A percentile compares a stretch with the other conserved stretches of the same genome.
Evolutionary conservation across 2,888 invertebrate species (phyloP).

Genomic region (Drosophila quinaria): DNA sequence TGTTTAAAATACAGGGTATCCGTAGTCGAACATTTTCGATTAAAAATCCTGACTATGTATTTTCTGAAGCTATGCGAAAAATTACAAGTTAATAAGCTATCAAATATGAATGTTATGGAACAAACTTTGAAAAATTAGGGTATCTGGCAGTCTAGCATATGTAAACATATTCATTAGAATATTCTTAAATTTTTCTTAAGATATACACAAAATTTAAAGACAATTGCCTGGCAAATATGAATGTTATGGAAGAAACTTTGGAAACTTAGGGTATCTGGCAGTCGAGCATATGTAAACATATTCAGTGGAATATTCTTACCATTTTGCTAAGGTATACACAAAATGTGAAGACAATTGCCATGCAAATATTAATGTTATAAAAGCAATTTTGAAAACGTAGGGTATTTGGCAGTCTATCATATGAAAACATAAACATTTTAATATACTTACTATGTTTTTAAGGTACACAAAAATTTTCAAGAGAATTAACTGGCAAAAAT

Average conservation of each 20-base stretch:
- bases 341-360: too few species aligned
- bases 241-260: neutral
- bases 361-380: too few species aligned
- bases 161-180: too few species aligned
- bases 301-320: too few species aligned
- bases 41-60: neutral
- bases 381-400: too few species aligned
- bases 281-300: neutral
- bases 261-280: neutral
- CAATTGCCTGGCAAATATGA: neutral
- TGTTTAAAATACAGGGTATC: neutral
- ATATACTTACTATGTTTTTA: too few species aligned
- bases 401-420: too few species aligned
- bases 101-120: too few species aligned
- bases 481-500: neutral
- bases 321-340: too few species aligned
- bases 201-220: neutral
- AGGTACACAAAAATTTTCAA: too few species aligned
- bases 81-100: too few species aligned
- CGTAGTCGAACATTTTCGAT: neutral
- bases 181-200: neutral
- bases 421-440: too few species aligned
- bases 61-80: neutral
- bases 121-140: neutral
- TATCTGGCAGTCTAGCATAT: neutral